These are phyloP conservation scores for Eugnorisma glareosa DNA, from an alignment of 2,888 invertebrate species.

Conservation along the genomic window DNA sequence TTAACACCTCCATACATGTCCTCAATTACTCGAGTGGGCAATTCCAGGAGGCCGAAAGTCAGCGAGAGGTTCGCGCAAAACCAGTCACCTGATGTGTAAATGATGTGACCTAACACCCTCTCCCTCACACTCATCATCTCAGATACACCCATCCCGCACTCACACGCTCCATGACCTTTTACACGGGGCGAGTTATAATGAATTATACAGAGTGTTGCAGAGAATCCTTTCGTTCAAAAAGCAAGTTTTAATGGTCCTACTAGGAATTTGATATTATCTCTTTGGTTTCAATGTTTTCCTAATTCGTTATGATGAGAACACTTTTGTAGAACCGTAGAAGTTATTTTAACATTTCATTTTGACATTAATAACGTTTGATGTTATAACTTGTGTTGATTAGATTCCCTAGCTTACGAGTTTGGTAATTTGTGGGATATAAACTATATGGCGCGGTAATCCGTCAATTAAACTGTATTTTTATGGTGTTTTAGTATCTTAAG, in stretches of 20 bases:
- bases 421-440: constrained; percentile 28
- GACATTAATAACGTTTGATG: constrained; percentile 3
- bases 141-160: constrained; percentile 18
- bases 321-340: constrained; percentile 19
- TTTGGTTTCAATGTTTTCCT: constrained; percentile 16
- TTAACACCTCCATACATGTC: constrained; percentile 67
- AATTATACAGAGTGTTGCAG: constrained; percentile 70
- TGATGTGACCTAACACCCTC: constrained; percentile 72
- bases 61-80: constrained; percentile 72
- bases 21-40: constrained; percentile 79
- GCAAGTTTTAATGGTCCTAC: constrained; percentile 67
- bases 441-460: constrained; percentile 14
- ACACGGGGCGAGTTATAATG: constrained; percentile 65
- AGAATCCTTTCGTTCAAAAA: constrained; percentile 73
- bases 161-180: constrained; percentile 50
- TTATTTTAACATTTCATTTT: constrained; percentile 18
- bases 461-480: constrained; percentile 22
- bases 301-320: constrained; percentile 31
- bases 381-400: constrained; percentile 22
- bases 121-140: constrained; percentile 16
- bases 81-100: constrained; percentile 85
- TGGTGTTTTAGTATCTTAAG: neutral
- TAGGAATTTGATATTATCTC: constrained; percentile 34
- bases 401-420: constrained; percentile 9
- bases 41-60: constrained; percentile 79